A percentile compares a stretch with the other conserved stretches of the same genome.
These are phyloP conservation scores for Berghia stephanieae DNA, from an alignment of 1,140 invertebrate species.

Conservation along the genomic window DNA sequence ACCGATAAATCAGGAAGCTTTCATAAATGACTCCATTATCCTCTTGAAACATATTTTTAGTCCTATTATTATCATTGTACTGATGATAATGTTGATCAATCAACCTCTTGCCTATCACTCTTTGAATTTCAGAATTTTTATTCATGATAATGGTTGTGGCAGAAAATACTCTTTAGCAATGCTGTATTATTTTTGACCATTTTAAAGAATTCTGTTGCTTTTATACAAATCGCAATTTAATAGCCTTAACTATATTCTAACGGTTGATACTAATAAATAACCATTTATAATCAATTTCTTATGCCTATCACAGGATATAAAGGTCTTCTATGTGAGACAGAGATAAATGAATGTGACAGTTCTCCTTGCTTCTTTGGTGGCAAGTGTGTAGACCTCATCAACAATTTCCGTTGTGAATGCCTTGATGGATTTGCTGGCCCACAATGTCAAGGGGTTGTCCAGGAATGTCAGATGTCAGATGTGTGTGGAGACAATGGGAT, in stretches of 20 bases:
- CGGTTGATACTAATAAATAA: no score
- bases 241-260: no score
- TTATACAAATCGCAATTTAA: neutral
- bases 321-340: conserved; percentile 37
- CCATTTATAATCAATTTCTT: neutral
- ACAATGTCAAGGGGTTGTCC: conserved; percentile 44
- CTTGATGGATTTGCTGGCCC: conserved; percentile 37
- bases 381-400: conserved; percentile 61
- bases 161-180: neutral
- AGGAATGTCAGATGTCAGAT: conserved; percentile 40
- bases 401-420: conserved; percentile 45
- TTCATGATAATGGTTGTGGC: neutral
- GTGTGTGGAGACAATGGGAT: conserved; percentile 45
- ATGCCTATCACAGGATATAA: conserved; percentile 34
- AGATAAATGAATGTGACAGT: conserved; percentile 44
- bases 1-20: no score
- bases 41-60: no score
- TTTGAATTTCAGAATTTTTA: neutral
- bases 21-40: no score
- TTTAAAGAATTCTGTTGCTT: neutral
- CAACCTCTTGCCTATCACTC: neutral
- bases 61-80: no score
- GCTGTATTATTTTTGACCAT: neutral
- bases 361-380: conserved; percentile 46
- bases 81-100: no score